Percentiles rank a stretch among this genome's conserved stretches.
Evolutionary conservation across 2,888 invertebrate species (phyloP).

Genomic region (Cephus sareptanus): DNA sequence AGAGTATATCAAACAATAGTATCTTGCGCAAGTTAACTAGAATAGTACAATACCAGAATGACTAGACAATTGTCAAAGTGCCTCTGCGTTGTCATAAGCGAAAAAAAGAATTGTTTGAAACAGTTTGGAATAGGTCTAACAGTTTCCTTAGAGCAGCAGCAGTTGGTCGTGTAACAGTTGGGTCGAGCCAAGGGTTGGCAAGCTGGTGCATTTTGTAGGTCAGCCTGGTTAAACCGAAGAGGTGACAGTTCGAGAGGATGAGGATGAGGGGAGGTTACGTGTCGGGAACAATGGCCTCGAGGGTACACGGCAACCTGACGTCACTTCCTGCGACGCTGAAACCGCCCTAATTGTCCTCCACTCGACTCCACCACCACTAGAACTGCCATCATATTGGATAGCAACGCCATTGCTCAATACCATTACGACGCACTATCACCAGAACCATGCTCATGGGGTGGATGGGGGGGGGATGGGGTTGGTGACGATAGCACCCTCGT

Average conservation of each 20-base stretch:
- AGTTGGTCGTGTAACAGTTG: slow-evolving; percentile 3
- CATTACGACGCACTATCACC: neutral
- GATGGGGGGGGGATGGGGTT: neutral
- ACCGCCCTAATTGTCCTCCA: slow-evolving; percentile 48
- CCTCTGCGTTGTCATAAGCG: neutral
- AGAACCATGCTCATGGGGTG: neutral
- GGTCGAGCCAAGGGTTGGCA: neutral
- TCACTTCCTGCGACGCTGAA: slow-evolving; percentile 50
- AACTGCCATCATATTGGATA: neutral
- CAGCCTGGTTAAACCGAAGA: slow-evolving; percentile 35
- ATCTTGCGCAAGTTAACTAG: neutral
- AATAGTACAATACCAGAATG: neutral
- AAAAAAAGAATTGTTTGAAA: neutral
- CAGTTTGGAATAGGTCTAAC: neutral
- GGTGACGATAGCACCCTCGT: neutral
- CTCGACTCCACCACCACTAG: neutral
- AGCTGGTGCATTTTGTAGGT: slow-evolving; percentile 41
- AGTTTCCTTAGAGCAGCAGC: neutral
- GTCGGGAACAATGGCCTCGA: slow-evolving; percentile 50
- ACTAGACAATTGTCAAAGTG: neutral
- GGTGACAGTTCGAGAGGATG: neutral
- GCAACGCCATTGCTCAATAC: neutral
- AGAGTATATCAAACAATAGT: neutral
- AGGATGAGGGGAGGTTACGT: slow-evolving; percentile 31
- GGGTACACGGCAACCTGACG: slow-evolving; percentile 51